Conservation (phyloP, 2,797 vertebrate genomes). For the Notoglanidium macrostoma region DNA sequence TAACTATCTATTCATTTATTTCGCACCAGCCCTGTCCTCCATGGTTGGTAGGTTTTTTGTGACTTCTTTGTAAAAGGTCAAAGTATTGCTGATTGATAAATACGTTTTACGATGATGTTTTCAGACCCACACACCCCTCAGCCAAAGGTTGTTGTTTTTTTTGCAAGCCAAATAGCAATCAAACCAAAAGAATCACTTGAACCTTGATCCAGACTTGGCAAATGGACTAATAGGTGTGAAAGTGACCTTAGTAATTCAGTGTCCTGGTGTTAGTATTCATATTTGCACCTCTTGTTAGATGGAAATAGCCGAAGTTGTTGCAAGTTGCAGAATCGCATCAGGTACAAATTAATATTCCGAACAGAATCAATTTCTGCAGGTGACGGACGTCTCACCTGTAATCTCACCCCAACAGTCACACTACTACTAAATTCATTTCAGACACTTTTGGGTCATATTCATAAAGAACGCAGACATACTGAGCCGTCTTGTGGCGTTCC, state of each 20-base stretch:
- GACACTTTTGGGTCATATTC: slow-evolving; percentile 56
- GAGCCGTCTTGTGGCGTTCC: slow-evolving; percentile 37
- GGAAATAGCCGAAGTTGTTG: neutral
- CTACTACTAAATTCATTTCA: slow-evolving; percentile 58
- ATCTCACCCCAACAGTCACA: slow-evolving; percentile 20
- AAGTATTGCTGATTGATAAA: neutral
- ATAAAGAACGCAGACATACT: slow-evolving; percentile 57
- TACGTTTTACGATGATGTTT: neutral
- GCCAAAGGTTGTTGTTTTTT: neutral
- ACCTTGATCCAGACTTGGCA: neutral
- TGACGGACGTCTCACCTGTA: neutral
- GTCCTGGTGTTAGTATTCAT: neutral
- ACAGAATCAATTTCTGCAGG: slow-evolving; percentile 8
- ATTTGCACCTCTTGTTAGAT: neutral
- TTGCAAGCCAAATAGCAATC: neutral
- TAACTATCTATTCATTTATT: neutral
- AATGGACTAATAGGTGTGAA: neutral
- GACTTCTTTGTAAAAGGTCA: neutral
- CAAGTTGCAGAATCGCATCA: neutral
- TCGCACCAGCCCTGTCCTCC: neutral
- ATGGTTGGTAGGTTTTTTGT: neutral
- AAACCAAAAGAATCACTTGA: neutral
- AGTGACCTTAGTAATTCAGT: neutral
- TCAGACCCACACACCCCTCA: neutral
- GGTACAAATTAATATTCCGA: neutral